Percentiles rank a stretch among this genome's conserved stretches.
Evolutionary conservation across 2,113 vertebrate genomes (phyloP).

Genomic region (Meles meles): DNA sequence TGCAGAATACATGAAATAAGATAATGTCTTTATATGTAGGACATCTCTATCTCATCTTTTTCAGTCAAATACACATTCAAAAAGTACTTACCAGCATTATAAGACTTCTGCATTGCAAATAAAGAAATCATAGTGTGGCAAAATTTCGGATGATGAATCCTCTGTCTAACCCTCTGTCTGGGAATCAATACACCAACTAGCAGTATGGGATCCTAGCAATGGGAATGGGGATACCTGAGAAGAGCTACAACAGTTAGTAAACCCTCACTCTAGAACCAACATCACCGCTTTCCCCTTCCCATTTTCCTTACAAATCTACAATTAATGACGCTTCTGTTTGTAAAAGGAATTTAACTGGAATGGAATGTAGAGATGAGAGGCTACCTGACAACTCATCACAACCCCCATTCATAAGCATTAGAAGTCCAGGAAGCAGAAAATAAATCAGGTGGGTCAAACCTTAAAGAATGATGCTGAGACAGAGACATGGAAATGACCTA

Average conservation of each 20-base stretch:
- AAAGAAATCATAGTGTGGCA: conserved; percentile 34
- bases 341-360: not conserved
- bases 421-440: not conserved
- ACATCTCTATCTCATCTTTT: not conserved
- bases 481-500: not conserved
- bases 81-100: not conserved
- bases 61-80: not conserved
- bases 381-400: not conserved
- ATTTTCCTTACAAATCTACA: not conserved
- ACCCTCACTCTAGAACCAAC: not conserved
- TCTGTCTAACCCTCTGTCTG: not conserved
- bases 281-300: not conserved
- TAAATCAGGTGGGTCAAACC: not conserved
- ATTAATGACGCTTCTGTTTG: not conserved
- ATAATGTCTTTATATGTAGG: not conserved
- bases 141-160: not conserved
- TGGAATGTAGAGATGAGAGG: not conserved
- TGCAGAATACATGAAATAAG: conserved; percentile 10
- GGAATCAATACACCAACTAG: not conserved
- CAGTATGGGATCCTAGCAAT: not conserved
- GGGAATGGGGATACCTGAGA: not conserved
- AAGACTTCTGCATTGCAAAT: not conserved
- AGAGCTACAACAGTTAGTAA: not conserved
- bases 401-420: not conserved
- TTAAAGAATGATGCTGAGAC: not conserved